Percentiles rank a stretch among this genome's conserved stretches.
These are phyloP conservation scores for Gila orcuttii DNA, from an alignment of 2,113 vertebrate species.

Conservation along the genomic window DNA sequence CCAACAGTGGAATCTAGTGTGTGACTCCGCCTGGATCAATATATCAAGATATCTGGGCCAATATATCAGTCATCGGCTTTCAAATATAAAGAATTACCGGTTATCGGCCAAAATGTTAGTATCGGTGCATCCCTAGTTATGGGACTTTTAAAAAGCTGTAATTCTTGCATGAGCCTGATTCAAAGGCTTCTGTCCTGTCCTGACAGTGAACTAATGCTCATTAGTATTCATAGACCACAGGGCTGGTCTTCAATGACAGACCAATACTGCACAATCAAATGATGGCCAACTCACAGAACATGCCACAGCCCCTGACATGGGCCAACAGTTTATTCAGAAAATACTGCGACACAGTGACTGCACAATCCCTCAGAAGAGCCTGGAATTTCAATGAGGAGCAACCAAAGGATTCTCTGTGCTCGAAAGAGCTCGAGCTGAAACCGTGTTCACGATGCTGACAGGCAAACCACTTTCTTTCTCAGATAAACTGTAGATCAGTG, in stretches of 20 bases:
- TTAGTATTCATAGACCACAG: slow-evolving; percentile 70
- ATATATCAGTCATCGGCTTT: no score
- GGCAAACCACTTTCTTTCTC: slow-evolving; percentile 23
- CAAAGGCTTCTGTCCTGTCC: slow-evolving; percentile 62
- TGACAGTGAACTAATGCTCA: slow-evolving; percentile 51
- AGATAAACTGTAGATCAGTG: neutral
- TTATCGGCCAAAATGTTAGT: no score
- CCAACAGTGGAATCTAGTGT: slow-evolving; percentile 93
- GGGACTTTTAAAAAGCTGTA: neutral
- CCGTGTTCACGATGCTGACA: slow-evolving; percentile 67
- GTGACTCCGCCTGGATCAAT: slow-evolving; percentile 85
- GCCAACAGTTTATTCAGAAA: slow-evolving; percentile 61
- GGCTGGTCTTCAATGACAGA: slow-evolving; percentile 11
- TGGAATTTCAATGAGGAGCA: slow-evolving; percentile 77
- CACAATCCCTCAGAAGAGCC: slow-evolving; percentile 69
- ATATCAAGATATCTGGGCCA: no score
- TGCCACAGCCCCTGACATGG: neutral
- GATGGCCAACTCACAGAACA: slow-evolving; percentile 21
- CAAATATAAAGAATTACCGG: no score
- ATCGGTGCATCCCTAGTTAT: no score
- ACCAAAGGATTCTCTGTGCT: slow-evolving; percentile 77
- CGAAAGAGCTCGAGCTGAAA: slow-evolving; percentile 71
- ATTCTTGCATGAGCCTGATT: neutral
- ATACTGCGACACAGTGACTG: slow-evolving; percentile 69
- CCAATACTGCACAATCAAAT: neutral